Percentiles rank a stretch among this genome's conserved stretches.
These are phyloP conservation scores for Scrobipalpa atriplicella DNA, from an alignment of 2,888 invertebrate species.

Conservation along the genomic window DNA sequence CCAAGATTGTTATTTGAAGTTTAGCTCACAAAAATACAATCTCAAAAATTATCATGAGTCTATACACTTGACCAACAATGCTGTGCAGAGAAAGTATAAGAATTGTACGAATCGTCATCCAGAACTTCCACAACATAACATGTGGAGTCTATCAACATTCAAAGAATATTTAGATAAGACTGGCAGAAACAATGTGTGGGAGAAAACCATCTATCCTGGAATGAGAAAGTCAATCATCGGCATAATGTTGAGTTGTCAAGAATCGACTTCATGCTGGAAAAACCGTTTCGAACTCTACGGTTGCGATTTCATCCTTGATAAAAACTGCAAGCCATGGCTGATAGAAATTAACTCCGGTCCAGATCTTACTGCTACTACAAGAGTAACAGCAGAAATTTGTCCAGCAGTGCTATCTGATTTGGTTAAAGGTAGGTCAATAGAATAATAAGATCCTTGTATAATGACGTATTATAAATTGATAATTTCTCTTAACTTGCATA, in stretches of 20 bases:
- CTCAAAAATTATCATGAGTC: slow-evolving; percentile 91
- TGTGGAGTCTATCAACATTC: slow-evolving; percentile 92
- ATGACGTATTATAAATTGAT: too few relatives aligned
- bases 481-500: not conserved
- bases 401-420: slow-evolving; percentile 91
- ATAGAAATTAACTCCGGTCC: slow-evolving; percentile 97
- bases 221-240: slow-evolving; percentile 92
- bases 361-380: slow-evolving; percentile 91
- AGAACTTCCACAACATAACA: slow-evolving; percentile 88
- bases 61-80: slow-evolving; percentile 94
- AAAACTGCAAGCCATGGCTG: slow-evolving; percentile 93
- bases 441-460: not conserved
- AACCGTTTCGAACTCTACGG: slow-evolving; percentile 95
- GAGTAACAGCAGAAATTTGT: slow-evolving; percentile 92
- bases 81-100: slow-evolving; percentile 90
- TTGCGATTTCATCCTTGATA: slow-evolving; percentile 95
- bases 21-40: slow-evolving; percentile 92
- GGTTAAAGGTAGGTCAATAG: slow-evolving; percentile 88
- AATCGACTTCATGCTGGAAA: slow-evolving; percentile 85
- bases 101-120: slow-evolving; percentile 78
- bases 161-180: slow-evolving; percentile 82
- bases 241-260: slow-evolving; percentile 91
- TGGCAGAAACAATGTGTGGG: slow-evolving; percentile 85
- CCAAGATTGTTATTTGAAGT: slow-evolving; percentile 91
- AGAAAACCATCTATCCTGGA: slow-evolving; percentile 89